Evolutionary conservation across 2,888 invertebrate species (phyloP).

Genomic region (Acanthosoma haemorrhoidale): DNA sequence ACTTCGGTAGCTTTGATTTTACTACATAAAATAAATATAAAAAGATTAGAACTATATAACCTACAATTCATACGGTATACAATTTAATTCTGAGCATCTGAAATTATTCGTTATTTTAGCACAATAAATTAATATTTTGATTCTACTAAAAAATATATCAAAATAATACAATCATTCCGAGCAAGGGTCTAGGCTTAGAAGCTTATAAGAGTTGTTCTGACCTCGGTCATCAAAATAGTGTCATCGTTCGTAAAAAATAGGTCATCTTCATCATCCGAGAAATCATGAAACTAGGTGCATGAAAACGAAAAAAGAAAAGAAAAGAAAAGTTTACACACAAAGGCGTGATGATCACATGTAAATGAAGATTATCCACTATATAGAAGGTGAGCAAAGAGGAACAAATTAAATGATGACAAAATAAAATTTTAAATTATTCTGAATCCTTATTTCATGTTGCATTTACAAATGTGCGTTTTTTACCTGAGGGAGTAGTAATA

Average conservation of each 20-base stretch:
- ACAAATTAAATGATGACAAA: not conserved
- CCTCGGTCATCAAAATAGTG: slow-evolving; percentile 37
- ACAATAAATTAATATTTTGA: no score
- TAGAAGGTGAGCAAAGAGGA: not conserved
- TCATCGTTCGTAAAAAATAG: slow-evolving; percentile 31
- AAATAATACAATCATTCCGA: not conserved
- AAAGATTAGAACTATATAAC: not conserved
- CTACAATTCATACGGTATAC: not conserved
- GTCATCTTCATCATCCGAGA: slow-evolving; percentile 29
- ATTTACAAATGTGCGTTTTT: no score
- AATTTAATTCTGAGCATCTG: no score
- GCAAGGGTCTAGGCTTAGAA: not conserved
- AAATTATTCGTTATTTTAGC: no score
- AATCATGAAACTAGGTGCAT: slow-evolving; percentile 32
- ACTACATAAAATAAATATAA: not conserved
- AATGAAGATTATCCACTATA: not conserved
- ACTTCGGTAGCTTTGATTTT: not conserved
- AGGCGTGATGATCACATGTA: no score
- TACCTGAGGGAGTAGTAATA: no score
- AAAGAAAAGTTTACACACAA: not conserved
- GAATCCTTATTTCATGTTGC: no score
- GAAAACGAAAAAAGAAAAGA: slow-evolving; percentile 9
- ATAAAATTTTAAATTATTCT: not conserved
- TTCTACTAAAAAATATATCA: not conserved
- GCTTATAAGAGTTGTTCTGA: slow-evolving; percentile 23